A percentile compares a stretch with the other conserved stretches of the same genome.
Evolutionary conservation across 2,113 vertebrate species (phyloP).

Genomic region (Calidris pygmaea): DNA sequence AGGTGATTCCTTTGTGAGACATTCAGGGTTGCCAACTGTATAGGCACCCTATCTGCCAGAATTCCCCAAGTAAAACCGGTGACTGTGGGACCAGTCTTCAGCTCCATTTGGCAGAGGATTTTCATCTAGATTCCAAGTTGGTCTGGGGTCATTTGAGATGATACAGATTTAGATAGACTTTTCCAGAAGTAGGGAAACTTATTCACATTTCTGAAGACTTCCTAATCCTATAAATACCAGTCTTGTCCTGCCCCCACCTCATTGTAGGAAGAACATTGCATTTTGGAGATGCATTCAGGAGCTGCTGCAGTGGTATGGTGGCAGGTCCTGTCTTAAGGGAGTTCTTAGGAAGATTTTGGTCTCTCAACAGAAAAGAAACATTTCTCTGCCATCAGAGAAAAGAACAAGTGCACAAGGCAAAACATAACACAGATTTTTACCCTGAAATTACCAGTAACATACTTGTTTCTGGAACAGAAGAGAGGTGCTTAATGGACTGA

Average conservation of each 20-base stretch:
- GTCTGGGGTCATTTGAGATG: background rate
- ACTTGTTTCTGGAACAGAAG: background rate
- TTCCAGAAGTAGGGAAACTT: background rate
- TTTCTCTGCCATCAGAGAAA: background rate
- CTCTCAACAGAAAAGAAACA: background rate
- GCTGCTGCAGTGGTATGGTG: background rate
- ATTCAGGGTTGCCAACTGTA: fast-evolving
- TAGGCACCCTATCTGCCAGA: background rate
- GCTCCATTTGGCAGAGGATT: background rate
- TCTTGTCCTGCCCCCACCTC: background rate
- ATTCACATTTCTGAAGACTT: background rate
- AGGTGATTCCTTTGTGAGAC: background rate
- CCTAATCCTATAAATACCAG: background rate
- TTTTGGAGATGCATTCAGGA: background rate
- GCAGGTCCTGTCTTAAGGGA: background rate
- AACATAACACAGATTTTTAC: background rate
- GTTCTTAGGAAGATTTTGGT: background rate
- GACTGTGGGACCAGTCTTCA: background rate
- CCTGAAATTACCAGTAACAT: background rate
- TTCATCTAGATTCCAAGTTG: background rate
- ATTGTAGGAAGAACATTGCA: background rate
- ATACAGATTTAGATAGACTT: background rate
- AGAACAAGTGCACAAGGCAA: background rate
- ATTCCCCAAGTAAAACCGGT: background rate
- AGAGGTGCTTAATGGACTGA: background rate